phyloP scores from a whole-genome alignment of 2,113 vertebrate genomes.

The Onychostruthus taczanowskii region DNA sequence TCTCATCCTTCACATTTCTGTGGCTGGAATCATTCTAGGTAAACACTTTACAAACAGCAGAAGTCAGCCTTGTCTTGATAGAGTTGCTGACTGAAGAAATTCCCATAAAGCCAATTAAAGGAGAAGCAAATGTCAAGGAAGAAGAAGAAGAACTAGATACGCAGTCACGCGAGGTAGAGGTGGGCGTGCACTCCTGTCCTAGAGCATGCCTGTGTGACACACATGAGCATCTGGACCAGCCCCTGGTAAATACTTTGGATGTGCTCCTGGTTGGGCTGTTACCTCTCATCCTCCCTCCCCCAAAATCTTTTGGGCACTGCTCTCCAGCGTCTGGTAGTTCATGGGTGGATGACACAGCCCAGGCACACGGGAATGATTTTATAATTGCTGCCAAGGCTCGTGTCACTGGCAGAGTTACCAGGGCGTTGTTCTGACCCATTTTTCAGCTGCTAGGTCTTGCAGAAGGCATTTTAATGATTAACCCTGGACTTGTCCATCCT shows the following conservation, averaged over 20 bases:
- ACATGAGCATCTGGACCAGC: not conserved
- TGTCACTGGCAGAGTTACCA: not conserved
- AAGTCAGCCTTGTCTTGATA: not conserved
- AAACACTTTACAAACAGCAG: not conserved
- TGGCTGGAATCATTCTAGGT: not conserved
- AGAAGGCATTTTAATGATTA: slow-evolving; percentile 39
- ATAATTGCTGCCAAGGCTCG: not conserved
- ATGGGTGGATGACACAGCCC: not conserved
- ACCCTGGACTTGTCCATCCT: not conserved
- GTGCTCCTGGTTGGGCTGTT: not conserved
- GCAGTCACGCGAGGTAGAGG: accelerated
- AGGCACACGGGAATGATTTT: not conserved
- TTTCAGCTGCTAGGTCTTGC: not conserved
- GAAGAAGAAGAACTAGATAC: not conserved
- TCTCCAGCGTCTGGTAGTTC: not conserved
- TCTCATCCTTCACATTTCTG: not conserved
- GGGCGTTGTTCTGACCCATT: slow-evolving; percentile 18
- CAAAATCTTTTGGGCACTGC: not conserved
- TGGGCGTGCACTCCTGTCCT: not conserved
- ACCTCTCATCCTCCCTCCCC: not conserved
- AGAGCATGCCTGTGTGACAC: not conserved
- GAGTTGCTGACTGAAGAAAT: not conserved
- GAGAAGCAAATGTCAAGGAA: not conserved
- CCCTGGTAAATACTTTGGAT: not conserved
- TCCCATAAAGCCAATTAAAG: not conserved